Evolutionary conservation across 2,113 vertebrate species (phyloP).

Genomic region (Tympanuchus pallidicinctus): DNA sequence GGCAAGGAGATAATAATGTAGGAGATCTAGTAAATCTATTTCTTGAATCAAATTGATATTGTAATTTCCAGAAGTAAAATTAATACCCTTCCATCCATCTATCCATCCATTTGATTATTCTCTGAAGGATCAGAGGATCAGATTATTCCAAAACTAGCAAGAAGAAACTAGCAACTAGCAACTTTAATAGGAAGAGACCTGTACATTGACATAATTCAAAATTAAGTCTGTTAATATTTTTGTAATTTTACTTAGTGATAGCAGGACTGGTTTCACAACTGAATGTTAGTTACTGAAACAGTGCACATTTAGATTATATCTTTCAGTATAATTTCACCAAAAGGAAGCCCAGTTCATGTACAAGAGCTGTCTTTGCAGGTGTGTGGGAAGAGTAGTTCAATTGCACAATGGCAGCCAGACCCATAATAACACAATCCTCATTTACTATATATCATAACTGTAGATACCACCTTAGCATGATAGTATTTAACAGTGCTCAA

Average conservation of each 20-base stretch:
- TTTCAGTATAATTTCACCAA: neutral
- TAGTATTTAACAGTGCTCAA: neutral
- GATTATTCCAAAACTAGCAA: neutral
- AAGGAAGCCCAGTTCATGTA: neutral
- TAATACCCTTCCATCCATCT: neutral
- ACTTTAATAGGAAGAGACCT: neutral
- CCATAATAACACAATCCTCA: neutral
- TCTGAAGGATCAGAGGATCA: neutral
- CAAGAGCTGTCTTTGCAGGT: neutral
- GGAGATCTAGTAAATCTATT: neutral
- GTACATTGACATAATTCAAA: neutral
- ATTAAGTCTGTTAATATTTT: neutral
- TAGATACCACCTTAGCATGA: neutral
- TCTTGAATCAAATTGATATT: neutral
- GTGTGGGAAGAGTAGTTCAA: neutral
- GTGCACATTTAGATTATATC: neutral
- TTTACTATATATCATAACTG: neutral
- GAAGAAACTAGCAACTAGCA: neutral
- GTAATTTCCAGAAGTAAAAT: neutral
- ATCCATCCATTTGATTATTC: accelerated
- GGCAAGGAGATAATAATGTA: neutral
- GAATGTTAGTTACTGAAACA: neutral
- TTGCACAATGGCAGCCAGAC: neutral
- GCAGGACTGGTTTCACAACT: neutral
- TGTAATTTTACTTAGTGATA: neutral